These are phyloP conservation scores for Crotalus tigris DNA, from an alignment of 2,113 vertebrate species.

Conservation along the genomic window DNA sequence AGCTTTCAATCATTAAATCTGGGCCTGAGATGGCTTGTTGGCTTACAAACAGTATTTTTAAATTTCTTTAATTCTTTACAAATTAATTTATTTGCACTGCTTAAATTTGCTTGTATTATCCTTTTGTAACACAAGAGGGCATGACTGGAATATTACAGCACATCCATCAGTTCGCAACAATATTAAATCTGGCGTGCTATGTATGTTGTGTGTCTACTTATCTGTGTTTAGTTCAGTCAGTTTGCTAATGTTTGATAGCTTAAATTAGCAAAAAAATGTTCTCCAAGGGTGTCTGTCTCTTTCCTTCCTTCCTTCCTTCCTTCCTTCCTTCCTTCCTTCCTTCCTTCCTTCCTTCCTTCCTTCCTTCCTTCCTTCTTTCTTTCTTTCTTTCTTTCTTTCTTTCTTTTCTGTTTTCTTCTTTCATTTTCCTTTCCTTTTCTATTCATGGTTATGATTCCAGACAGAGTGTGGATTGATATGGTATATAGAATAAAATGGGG, in stretches of 20 bases:
- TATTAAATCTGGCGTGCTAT: neutral
- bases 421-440: neutral
- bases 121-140: conserved; percentile 22
- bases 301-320: neutral
- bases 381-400: no score
- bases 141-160: neutral
- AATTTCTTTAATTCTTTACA: neutral
- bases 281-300: neutral
- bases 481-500: neutral
- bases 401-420: neutral
- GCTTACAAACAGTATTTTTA: neutral
- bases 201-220: neutral
- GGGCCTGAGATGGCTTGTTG: neutral
- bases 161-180: neutral
- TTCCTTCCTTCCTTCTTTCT: neutral
- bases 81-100: neutral
- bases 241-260: neutral
- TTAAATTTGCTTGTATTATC: neutral
- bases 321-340: neutral
- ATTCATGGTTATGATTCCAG: neutral
- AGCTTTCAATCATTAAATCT: neutral
- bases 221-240: neutral
- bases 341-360: no score
- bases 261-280: neutral
- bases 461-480: neutral